Conservation (phyloP, 1,140 invertebrate species). For the Pseudoatta argentina region DNA sequence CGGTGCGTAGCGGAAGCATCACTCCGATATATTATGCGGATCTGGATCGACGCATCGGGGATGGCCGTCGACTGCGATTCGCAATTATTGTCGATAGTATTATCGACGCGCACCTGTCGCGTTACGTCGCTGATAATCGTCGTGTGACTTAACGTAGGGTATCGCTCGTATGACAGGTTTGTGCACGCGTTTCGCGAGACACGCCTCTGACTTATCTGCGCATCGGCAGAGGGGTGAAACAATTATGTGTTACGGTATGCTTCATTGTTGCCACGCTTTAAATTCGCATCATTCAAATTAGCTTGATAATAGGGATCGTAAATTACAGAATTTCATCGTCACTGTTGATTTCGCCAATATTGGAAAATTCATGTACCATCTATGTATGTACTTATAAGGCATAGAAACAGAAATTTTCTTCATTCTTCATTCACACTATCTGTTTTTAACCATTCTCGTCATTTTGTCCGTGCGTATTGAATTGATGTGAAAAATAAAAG, state of each 20-base stretch:
- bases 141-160: conserved; percentile 78
- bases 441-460: background rate
- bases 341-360: conserved; percentile 30
- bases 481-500: background rate
- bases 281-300: conserved; percentile 58
- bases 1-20: conserved; percentile 78
- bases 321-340: conserved; percentile 55
- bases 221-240: conserved; percentile 35
- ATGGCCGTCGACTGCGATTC: conserved; percentile 80
- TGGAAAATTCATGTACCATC: conserved; percentile 35
- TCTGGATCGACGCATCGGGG: conserved; percentile 77
- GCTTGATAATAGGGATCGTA: conserved; percentile 9
- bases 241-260: conserved; percentile 23
- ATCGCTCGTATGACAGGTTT: conserved; percentile 74
- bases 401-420: background rate
- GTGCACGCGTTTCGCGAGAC: conserved; percentile 53
- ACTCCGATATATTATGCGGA: conserved; percentile 79
- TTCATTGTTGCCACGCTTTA: conserved; percentile 55
- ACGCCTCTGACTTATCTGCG: conserved; percentile 46
- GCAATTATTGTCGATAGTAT: conserved; percentile 82
- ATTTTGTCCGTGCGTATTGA: background rate
- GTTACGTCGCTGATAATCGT: conserved; percentile 79
- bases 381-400: too few relatives aligned
- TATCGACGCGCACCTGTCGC: conserved; percentile 82
- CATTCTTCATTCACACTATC: background rate